A percentile compares a stretch with the other conserved stretches of the same genome.
These are phyloP conservation scores for Ophion costatus DNA, from an alignment of 2,888 invertebrate species.

Conservation along the genomic window DNA sequence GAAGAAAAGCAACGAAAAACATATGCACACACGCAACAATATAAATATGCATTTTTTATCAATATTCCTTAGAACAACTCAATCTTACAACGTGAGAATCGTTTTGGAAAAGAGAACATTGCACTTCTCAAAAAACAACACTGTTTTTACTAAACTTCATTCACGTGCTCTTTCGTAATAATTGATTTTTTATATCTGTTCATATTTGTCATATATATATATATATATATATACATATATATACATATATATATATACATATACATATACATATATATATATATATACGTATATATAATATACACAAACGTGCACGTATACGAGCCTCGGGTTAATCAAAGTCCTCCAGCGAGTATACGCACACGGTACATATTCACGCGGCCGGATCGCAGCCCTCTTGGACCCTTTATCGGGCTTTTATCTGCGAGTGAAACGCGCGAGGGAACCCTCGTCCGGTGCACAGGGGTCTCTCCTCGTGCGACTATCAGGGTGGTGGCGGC, in stretches of 20 bases:
- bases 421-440: conserved; percentile 55
- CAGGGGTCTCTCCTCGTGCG: not conserved
- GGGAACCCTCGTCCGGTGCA: conserved; percentile 58
- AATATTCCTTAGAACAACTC: too few relatives aligned
- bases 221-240: conserved; percentile 6
- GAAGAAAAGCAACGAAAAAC: too few relatives aligned
- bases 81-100: too few relatives aligned
- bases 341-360: conserved; percentile 74
- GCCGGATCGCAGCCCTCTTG: conserved; percentile 68
- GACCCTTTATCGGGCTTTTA: conserved; percentile 73
- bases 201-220: too few relatives aligned
- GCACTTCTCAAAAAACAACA: too few relatives aligned
- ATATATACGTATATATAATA: not conserved
- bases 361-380: conserved; percentile 49
- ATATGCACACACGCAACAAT: too few relatives aligned
- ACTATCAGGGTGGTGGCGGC: not conserved
- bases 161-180: too few relatives aligned
- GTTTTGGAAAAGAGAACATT: too few relatives aligned
- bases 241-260: not conserved
- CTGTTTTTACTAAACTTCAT: too few relatives aligned
- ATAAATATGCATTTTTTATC: too few relatives aligned
- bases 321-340: conserved; percentile 75
- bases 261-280: conserved; percentile 3
- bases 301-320: not conserved
- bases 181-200: too few relatives aligned